A percentile compares a stretch with the other conserved stretches of the same genome.
These are phyloP conservation scores for Mycetomoellerius zeteki DNA, from an alignment of 1,140 invertebrate genomes.

Conservation along the genomic window DNA sequence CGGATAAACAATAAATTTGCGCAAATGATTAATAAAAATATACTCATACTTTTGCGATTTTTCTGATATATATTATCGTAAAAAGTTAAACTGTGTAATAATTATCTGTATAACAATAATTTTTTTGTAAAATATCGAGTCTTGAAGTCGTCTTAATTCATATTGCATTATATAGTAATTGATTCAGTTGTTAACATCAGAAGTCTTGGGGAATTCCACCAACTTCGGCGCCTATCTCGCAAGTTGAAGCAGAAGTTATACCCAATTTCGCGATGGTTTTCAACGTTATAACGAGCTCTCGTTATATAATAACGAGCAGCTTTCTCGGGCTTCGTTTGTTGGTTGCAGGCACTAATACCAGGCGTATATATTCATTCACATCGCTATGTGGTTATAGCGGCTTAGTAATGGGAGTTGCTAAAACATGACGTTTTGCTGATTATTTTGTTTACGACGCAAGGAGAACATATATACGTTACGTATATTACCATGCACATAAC, in stretches of 20 bases:
- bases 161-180: constrained; percentile 58
- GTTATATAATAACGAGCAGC: constrained; percentile 85
- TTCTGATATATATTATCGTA: background rate
- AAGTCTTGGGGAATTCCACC: constrained; percentile 50
- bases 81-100: background rate
- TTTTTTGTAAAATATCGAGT: constrained; percentile 11
- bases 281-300: constrained; percentile 85
- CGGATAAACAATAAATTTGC: background rate
- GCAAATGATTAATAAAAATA: background rate
- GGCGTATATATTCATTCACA: constrained; percentile 79
- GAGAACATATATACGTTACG: constrained; percentile 18
- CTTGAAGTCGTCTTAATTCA: constrained; percentile 49
- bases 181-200: constrained; percentile 61
- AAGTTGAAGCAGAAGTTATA: constrained; percentile 64
- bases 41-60: background rate
- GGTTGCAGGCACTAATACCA: constrained; percentile 80
- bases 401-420: constrained; percentile 77
- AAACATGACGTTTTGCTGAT: constrained; percentile 75
- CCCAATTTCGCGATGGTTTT: constrained; percentile 65
- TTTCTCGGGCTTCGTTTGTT: constrained; percentile 82
- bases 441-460: constrained; percentile 57
- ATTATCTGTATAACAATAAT: constrained; percentile 7
- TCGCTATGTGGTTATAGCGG: constrained; percentile 47
- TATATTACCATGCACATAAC: background rate
- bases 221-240: constrained; percentile 62